Base-by-base conservation (phyloP, 2,888 invertebrate species). In the Caenorhabditis wallacei region DNA sequence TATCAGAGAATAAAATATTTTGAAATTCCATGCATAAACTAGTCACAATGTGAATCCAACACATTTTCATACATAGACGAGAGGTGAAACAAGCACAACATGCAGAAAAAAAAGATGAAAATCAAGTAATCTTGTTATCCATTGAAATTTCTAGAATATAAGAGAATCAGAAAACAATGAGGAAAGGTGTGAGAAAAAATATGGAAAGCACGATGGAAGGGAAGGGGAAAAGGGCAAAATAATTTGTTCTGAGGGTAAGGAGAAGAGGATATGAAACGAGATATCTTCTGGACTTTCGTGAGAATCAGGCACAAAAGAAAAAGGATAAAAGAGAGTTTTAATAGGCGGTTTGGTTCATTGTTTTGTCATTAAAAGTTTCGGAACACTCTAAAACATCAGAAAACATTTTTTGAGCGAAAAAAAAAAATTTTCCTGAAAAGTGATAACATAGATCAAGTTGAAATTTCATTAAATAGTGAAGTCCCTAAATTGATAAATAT, bases 21-120 rank as follows among this genome's bases (percentile, higher is more conserved):
- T 0, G 46, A 68, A 75, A 76, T 76, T 68, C 76, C 37, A 76
- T 76, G 76, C 68, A 76, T 76, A 26, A 51, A 66, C 66, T 66
- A 26, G 53, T n/a, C 48, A 37, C 51, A 51, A 37, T 30, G 56
- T 37, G 57, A 57, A 57, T 18, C 35, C 18, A 30, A 20, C 43
- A 63, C 64, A 26, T 37, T 54, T 57, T 40, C 51, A 75, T 75
- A 68, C 75, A 78, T 69, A 57, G 5, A 53, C 54, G 26, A 16
- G 24, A 16, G 5, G 64, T 10, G 13, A 57, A 59, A 18, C 56
- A 56, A 48, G n/a, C 35, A 51, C 16, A 46, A 48, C 37, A 48
- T 46, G 57, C 46, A 64, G 54, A 43, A 72, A 18, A 5, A 8
- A 63, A 61, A 71, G 37, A 61, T 43, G 13, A 35, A 26, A 43